Evolutionary conservation across 35 echinoderm and acorn worm species (phyloP).

Genomic region (Apostichopus californicus): DNA sequence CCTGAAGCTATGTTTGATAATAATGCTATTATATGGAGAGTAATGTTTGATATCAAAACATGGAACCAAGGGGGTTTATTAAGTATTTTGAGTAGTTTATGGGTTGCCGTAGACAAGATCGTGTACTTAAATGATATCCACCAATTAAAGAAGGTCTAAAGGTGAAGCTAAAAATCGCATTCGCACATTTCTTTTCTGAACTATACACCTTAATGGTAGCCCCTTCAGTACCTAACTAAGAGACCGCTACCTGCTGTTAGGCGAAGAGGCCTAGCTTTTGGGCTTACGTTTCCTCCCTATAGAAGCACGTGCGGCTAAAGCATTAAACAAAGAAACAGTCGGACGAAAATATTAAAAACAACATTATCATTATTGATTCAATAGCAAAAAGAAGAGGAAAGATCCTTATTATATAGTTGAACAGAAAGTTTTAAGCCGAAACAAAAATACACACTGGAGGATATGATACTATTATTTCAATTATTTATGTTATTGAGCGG

Average conservation of each 20-base stretch:
- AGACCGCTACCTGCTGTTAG: conserved; percentile 11
- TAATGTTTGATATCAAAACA: conserved; percentile 3
- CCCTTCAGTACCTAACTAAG: neutral
- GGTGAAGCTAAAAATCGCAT: neutral
- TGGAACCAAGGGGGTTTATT: neutral
- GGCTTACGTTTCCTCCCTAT: neutral
- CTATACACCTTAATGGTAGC: neutral
- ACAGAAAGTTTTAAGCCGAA: neutral
- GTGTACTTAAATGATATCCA: neutral
- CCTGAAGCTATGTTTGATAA: neutral
- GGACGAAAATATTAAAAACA: neutral
- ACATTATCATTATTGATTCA: neutral
- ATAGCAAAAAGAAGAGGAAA: too few relatives aligned
- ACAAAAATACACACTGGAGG: neutral
- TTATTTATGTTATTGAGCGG: neutral
- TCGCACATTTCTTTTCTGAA: neutral
- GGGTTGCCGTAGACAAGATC: neutral
- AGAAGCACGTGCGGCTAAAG: neutral
- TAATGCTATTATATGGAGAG: neutral
- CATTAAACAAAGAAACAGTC: neutral
- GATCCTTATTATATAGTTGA: too few relatives aligned
- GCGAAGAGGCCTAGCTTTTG: conserved; percentile 20
- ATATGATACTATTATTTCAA: neutral
- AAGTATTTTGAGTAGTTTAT: too few relatives aligned
- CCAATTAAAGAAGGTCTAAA: conserved; percentile 2